A percentile compares a stretch with the other conserved stretches of the same genome.
phyloP scores from a whole-genome alignment of 2,113 vertebrate genomes.

The Rhinoderma darwinii region DNA sequence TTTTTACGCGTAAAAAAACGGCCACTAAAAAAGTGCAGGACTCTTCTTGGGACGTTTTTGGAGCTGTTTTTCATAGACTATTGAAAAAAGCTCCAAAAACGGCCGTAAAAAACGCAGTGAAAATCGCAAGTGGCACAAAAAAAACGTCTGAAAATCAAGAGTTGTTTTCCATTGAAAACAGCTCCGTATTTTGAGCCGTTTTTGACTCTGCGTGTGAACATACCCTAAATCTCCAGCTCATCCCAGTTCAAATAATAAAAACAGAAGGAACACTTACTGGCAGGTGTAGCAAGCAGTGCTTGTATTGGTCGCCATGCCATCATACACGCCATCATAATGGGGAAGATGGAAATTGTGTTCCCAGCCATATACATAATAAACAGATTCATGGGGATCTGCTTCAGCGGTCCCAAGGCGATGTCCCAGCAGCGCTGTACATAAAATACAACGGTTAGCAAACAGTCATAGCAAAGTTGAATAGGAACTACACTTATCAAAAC shows the following conservation, averaged over 20 bases:
- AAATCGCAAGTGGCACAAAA: too few species aligned
- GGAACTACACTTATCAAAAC: too few species aligned
- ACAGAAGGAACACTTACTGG: conserved; percentile 83
- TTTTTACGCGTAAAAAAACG: too few species aligned
- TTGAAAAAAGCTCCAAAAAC: too few species aligned
- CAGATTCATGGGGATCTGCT: conserved; percentile 98
- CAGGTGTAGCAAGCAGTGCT: conserved; percentile 94
- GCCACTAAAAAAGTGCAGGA: too few species aligned
- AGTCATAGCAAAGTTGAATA: background rate
- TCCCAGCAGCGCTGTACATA: conserved; percentile 91
- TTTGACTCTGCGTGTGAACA: too few species aligned
- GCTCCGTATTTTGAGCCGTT: too few species aligned
- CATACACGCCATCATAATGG: conserved; percentile 99
- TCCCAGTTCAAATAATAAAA: background rate
- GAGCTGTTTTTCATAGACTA: too few species aligned
- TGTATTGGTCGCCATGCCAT: conserved; percentile 99
- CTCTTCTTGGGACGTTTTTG: too few species aligned
- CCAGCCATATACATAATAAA: conserved; percentile 99
- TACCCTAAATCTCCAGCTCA: background rate
- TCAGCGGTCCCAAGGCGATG: conserved; percentile 91
- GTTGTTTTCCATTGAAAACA: too few species aligned
- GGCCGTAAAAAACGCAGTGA: too few species aligned
- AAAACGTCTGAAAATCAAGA: too few species aligned
- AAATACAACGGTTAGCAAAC: background rate
- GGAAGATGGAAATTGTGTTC: conserved; percentile 98